Percentiles rank a stretch among this genome's conserved stretches.
Conservation (phyloP, 2,113 vertebrate genomes). For the Megaptera novaeangliae region DNA sequence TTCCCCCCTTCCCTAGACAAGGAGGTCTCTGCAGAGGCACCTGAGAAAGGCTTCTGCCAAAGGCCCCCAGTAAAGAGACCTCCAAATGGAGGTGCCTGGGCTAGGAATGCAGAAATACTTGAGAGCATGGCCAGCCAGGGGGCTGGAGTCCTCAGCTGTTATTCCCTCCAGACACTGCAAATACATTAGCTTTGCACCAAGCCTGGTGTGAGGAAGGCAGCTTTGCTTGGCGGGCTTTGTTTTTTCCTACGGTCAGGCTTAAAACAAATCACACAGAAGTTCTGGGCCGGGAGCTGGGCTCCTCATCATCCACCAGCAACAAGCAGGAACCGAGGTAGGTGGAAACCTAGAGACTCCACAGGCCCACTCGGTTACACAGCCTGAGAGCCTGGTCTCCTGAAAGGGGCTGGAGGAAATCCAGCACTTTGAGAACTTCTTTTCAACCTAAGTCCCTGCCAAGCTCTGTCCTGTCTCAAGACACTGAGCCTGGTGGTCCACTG, state of each 20-base stretch:
- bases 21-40: not conserved
- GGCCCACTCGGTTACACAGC: not conserved
- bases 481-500: not conserved
- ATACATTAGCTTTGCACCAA: not conserved
- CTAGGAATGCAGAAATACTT: not conserved
- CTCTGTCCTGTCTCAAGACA: not conserved
- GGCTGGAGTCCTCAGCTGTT: not conserved
- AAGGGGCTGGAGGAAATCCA: not conserved
- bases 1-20: not conserved
- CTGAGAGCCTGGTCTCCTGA: not conserved
- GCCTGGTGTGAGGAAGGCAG: not conserved
- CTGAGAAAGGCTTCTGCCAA: not conserved
- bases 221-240: not conserved
- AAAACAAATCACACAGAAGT: not conserved
- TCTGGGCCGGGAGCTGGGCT: not conserved
- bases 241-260: not conserved
- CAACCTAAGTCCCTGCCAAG: not conserved
- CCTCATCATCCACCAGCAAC: not conserved
- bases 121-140: not conserved
- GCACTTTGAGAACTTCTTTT: not conserved
- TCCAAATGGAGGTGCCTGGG: not conserved
- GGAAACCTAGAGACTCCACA: not conserved
- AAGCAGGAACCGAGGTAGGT: not conserved
- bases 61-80: not conserved
- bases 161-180: not conserved